phyloP scores from a whole-genome alignment of 2,113 vertebrate species.

The Uropsilus gracilis region DNA sequence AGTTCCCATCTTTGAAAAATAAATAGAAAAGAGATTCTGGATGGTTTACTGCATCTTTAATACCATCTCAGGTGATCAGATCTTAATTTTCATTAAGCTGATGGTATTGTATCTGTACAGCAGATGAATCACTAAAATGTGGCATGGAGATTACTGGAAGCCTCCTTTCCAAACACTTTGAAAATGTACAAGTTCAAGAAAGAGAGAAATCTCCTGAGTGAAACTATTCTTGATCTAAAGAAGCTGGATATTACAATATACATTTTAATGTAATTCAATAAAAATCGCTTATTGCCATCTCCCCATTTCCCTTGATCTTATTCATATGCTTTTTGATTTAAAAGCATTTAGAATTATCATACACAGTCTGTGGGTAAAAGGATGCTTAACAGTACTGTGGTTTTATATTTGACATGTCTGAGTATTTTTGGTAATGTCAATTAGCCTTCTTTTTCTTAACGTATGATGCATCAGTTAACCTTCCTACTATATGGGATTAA shows the following conservation, averaged over 20 bases:
- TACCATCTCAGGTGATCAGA: not conserved
- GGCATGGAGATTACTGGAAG: not conserved
- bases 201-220: not conserved
- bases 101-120: not conserved
- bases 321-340: not conserved
- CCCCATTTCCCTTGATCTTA: not conserved
- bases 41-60: not conserved
- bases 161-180: not conserved
- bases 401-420: constrained; percentile 6
- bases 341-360: constrained; percentile 34
- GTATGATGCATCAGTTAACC: not conserved
- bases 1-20: not conserved
- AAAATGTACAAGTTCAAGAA: constrained; percentile 3
- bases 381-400: not conserved
- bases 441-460: not conserved
- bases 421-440: not conserved
- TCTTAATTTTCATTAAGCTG: not conserved
- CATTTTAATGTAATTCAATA: constrained; percentile 60
- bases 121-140: not conserved
- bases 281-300: constrained; percentile 7
- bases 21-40: not conserved
- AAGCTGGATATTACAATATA: not conserved
- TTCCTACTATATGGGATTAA: constrained; percentile 12
- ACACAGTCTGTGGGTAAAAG: not conserved
- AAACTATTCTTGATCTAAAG: constrained; percentile 23